These are phyloP conservation scores for Xenopus tropicalis DNA, from an alignment of 2,113 vertebrate species.

Conservation along the genomic window DNA sequence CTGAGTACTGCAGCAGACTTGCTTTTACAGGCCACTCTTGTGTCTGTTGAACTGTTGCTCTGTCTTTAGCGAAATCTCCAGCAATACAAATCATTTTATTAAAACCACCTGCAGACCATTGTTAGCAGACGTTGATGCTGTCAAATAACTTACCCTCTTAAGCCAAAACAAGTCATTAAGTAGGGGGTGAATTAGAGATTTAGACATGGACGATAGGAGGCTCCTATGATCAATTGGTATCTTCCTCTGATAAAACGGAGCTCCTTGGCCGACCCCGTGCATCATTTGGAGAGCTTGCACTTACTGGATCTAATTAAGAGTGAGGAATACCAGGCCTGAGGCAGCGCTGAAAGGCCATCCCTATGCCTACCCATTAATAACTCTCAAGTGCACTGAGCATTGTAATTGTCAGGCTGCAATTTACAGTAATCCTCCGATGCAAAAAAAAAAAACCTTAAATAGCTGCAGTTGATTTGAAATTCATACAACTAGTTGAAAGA, in stretches of 20 bases:
- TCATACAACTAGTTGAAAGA: constrained; percentile 76
- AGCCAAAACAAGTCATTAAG: constrained; percentile 80
- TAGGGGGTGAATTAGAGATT: constrained; percentile 66
- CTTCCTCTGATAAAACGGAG: constrained; percentile 67
- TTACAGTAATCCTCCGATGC: constrained; percentile 83
- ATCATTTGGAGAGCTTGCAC: constrained; percentile 49
- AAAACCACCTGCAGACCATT: constrained; percentile 75
- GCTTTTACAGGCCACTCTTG: constrained; percentile 70
- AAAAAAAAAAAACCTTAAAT: constrained; percentile 59
- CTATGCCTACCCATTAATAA: constrained; percentile 84
- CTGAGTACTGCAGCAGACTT: constrained; percentile 50
- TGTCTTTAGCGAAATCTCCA: constrained; percentile 65
- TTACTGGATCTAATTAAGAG: constrained; percentile 84
- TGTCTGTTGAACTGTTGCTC: constrained; percentile 72
- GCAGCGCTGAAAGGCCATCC: constrained; percentile 80
- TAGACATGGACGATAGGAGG: constrained; percentile 64
- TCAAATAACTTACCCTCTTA: constrained; percentile 67
- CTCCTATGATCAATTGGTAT: constrained; percentile 76
- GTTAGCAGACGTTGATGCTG: constrained; percentile 65
- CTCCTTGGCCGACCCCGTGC: constrained; percentile 45
- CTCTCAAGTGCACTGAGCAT: constrained; percentile 77
- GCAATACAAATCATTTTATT: constrained; percentile 67
- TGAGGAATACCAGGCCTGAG: constrained; percentile 74
- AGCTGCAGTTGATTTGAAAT: constrained; percentile 79
- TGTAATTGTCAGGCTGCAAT: constrained; percentile 87